Evolutionary conservation across 2,888 invertebrate genomes (phyloP), one percentile per base, ranked within the genome.

Genomic region (Phortica magna): DNA sequence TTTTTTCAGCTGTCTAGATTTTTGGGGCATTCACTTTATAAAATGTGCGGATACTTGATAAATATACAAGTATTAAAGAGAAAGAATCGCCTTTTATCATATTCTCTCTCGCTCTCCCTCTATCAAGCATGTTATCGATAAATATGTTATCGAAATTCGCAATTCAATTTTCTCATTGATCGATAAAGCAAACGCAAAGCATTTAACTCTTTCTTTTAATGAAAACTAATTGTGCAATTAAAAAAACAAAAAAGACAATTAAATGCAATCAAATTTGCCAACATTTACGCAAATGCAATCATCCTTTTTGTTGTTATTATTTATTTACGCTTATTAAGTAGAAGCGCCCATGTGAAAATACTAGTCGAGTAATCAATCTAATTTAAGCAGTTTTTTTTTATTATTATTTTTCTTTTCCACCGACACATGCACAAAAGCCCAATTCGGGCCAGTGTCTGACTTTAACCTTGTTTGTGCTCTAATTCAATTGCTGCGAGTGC

Each of bases 391-490:
- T 68, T 77, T 70, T 41, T 57, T n/a, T 39, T 17, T 14, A 12
- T 39, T 31, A 31, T 31, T 31, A 31, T 31, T 31, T 57, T 39
- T 14, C 17, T 72, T 14, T 31, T 31, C 9, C 17, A 1, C 0
- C 61, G 31, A 9, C 48, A n/a, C 41, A 64, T 0, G 10, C 42
- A 43, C 43, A 31, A n/a, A 61, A 39, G 1, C 48, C 65, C 53
- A 43, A 22, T 17, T 57, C 22, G 22, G 68, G 43, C 41, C 53
- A 68, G 22, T 77, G 68, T 76, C 82, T 87, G 90, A 90, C 89
- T 89, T 88, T 90, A 90, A 89, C 90, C 90, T 90, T 90, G 90
- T 83, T 80, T 84, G 74, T 80, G 84, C 78, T 82, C 83, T 85
- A 85, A 88, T 89, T 89, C 83, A 85, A 85, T 89, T 88, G 82